Evolutionary conservation across 1,140 invertebrate genomes (phyloP).

Genomic region (Sycophaga agraensis): DNA sequence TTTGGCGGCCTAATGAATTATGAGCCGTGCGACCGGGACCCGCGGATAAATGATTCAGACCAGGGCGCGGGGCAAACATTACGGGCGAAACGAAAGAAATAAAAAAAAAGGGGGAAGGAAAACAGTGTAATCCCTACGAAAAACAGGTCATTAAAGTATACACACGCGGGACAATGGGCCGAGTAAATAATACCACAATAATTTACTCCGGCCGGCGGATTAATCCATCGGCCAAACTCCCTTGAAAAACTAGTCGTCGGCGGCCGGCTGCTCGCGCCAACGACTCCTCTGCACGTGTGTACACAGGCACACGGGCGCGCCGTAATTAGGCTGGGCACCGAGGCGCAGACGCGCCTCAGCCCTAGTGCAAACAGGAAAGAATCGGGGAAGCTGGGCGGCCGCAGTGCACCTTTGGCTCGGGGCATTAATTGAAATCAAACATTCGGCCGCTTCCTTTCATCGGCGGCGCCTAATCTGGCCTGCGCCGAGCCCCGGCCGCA

Average conservation of each 20-base stretch:
- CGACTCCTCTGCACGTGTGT: too few species aligned
- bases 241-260: too few species aligned
- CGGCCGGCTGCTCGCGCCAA: neutral
- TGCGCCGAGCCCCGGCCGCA: neutral
- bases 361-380: too few species aligned
- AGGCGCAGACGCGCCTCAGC: neutral
- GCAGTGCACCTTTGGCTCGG: too few species aligned
- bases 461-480: neutral
- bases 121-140: neutral
- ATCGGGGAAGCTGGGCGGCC: too few species aligned
- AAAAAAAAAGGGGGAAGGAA: neutral
- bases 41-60: too few species aligned
- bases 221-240: too few species aligned
- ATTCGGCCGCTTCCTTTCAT: neutral
- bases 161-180: neutral
- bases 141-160: neutral
- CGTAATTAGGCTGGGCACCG: neutral
- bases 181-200: neutral
- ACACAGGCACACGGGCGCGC: neutral
- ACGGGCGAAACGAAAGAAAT: neutral
- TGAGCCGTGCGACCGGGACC: too few species aligned
- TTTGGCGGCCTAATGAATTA: too few species aligned
- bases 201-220: neutral
- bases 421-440: conserved; percentile 20
- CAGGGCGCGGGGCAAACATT: too few species aligned